A percentile compares a stretch with the other conserved stretches of the same genome.
These are phyloP conservation scores for Piprites chloris DNA, from an alignment of 2,113 vertebrate species.

Conservation along the genomic window DNA sequence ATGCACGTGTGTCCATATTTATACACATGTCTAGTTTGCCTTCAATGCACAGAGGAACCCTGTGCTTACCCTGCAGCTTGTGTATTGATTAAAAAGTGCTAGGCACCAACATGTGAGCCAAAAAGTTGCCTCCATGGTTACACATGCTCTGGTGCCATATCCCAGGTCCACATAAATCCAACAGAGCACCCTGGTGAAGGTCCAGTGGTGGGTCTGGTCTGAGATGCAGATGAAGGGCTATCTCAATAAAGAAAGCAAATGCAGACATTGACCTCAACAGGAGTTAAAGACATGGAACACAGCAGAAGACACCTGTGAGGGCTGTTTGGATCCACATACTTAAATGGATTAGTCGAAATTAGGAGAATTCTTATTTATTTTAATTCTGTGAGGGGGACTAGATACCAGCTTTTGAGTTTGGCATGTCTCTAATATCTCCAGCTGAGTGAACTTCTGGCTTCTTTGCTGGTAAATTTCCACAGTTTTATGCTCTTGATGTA, in stretches of 20 bases:
- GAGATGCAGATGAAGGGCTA: background rate
- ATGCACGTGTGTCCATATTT: background rate
- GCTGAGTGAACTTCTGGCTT: background rate
- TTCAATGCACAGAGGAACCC: background rate
- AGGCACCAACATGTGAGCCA: background rate
- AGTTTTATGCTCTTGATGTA: background rate
- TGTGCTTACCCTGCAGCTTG: background rate
- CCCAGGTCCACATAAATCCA: background rate
- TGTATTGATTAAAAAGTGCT: background rate
- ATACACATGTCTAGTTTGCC: background rate
- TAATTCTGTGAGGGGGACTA: background rate
- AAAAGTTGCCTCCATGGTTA: background rate
- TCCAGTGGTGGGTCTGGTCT: rapidly evolving
- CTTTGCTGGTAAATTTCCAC: background rate
- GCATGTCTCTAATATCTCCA: background rate
- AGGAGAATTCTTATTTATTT: background rate
- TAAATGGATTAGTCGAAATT: background rate
- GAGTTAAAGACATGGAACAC: background rate
- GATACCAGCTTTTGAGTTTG: background rate
- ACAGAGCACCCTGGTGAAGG: background rate
- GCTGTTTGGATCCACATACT: background rate
- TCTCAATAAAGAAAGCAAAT: background rate
- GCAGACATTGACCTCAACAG: background rate
- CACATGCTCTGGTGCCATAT: background rate
- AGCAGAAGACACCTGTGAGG: background rate